Evolutionary conservation across 1,140 invertebrate species (phyloP), one percentile per base, ranked within the genome.

Genomic region (Trichogramma pretiosum): DNA sequence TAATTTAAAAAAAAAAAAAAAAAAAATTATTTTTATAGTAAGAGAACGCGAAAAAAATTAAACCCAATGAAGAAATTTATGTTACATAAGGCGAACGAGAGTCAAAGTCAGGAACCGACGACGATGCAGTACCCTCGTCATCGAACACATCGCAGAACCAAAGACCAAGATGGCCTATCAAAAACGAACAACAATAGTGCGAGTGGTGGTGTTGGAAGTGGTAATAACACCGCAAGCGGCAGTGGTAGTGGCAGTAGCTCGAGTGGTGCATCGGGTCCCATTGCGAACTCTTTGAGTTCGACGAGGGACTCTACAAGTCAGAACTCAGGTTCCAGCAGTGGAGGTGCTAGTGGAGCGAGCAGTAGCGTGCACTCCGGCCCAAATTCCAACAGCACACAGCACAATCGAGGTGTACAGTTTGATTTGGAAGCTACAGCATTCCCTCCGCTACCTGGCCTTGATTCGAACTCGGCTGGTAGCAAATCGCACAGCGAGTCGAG

Each of bases 341-440:
- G 22, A 5, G 16, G 33, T 14, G 16, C 9, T 14, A n/a, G 4
- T 16, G 16, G 16, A 8, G 16, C 10, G 24, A 53, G 26, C 38
- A 53, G 48, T 26, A 56, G 24, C 41, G 54, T 50, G 47, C n/a
- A n/a, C n/a, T n/a, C n/a, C n/a, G n/a, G n/a, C n/a, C n/a, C n/a
- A n/a, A n/a, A n/a, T n/a, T n/a, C n/a, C n/a, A 63, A 52, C 53
- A 63, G 50, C 44, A 52, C 60, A 32, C 63, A 64, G 52, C 64
- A 65, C 49, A 70, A 66, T 37, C 58, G 70, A 58, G 71, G 71
- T 36, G 72, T 77, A 18, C 78, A 86, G 59, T 90, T 90, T 70
- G 87, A 89, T 64, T 71, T 90, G 42, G 84, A 86, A 67, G 84
- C 83, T 50, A 76, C 82, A 30, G 81, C 86, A 38, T 90, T 91